phyloP scores from a whole-genome alignment of 2,113 vertebrate genomes.

The Cichladusa arquata region DNA sequence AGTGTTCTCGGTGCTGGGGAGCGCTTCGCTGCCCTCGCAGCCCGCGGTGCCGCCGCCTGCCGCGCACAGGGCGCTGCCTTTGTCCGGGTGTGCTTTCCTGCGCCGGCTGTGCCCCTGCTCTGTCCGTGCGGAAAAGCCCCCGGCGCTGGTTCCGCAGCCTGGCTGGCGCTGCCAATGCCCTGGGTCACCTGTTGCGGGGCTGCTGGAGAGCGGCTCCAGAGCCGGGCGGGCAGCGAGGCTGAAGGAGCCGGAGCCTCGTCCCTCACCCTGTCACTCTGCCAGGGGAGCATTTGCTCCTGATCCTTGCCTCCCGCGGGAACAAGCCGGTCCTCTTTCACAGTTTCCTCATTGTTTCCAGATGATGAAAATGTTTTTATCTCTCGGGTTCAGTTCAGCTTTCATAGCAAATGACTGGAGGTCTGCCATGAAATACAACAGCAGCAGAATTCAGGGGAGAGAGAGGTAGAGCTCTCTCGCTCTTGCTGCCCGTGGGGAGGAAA shows the following conservation, averaged over 20 bases:
- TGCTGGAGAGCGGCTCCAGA: background rate
- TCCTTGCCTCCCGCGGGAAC: background rate
- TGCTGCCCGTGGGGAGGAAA: background rate
- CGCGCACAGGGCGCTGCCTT: background rate
- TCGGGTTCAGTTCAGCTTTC: background rate
- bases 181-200: background rate
- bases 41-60: background rate
- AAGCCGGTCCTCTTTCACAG: background rate
- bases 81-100: background rate
- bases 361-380: constrained; percentile 28
- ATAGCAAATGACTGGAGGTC: background rate
- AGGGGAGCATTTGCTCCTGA: background rate
- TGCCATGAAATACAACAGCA: background rate
- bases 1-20: background rate
- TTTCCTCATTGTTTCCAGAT: constrained; percentile 54
- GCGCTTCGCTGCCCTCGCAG: background rate
- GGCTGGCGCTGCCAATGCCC: rapidly evolving
- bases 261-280: background rate
- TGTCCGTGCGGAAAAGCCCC: background rate
- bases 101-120: background rate
- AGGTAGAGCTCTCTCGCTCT: background rate
- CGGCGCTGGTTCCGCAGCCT: rapidly evolving
- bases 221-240: background rate
- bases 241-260: background rate
- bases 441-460: background rate